These are phyloP conservation scores for Echeneis naucrates DNA, from an alignment of 2,797 vertebrate genomes.

Conservation along the genomic window DNA sequence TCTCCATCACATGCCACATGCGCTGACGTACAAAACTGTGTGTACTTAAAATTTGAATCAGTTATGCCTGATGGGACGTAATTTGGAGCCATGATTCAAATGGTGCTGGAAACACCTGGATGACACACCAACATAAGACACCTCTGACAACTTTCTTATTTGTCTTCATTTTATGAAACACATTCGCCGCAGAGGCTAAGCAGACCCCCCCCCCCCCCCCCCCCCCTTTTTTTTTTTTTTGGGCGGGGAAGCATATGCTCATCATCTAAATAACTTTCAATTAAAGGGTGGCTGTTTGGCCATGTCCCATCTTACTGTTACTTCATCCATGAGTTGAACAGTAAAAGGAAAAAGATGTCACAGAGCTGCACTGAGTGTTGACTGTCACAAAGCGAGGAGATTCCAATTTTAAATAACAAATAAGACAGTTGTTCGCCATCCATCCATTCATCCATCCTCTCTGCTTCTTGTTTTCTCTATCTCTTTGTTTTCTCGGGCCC, in stretches of 20 bases:
- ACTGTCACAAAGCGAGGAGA: neutral
- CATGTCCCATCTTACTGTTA: neutral
- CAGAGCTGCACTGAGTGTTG: too few relatives aligned
- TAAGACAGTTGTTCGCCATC: neutral
- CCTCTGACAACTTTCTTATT: too few relatives aligned
- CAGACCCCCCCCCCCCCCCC: too few relatives aligned
- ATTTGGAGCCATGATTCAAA: too few relatives aligned
- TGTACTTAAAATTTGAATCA: too few relatives aligned
- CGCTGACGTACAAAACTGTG: constrained; percentile 4
- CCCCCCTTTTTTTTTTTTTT: too few relatives aligned
- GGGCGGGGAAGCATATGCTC: too few relatives aligned
- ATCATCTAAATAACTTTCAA: neutral
- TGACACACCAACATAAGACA: neutral
- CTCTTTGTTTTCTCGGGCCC: constrained; percentile 32
- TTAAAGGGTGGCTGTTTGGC: neutral
- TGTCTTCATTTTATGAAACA: too few relatives aligned
- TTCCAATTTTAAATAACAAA: neutral
- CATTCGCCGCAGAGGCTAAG: too few relatives aligned
- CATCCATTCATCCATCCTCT: neutral
- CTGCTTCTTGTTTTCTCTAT: constrained; percentile 32
- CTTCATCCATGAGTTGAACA: neutral
- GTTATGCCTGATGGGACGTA: too few relatives aligned
- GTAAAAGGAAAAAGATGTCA: neutral
- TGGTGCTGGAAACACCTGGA: too few relatives aligned
- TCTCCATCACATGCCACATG: too few relatives aligned